Evolutionary conservation across 2,888 invertebrate genomes (phyloP), one percentile per base, ranked within the genome.

Genomic region (Acronicta alni): DNA sequence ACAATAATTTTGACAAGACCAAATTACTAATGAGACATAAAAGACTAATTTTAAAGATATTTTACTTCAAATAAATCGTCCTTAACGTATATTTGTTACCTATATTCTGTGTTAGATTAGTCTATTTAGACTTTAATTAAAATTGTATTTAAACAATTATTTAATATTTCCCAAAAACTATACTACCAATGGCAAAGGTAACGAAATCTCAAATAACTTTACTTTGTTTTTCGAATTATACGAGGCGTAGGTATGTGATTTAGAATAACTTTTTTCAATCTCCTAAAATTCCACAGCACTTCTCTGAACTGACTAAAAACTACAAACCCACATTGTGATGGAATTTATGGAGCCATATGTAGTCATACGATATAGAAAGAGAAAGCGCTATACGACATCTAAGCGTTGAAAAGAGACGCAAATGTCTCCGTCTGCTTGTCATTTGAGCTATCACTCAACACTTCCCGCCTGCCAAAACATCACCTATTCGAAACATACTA

Each of bases 1-100:
- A 43, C 49, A 51, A 58, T 66, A 52, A 51, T 54, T 54, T 26
- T 53, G 20, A 39, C 43, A 42, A 48, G 71, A 51, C 53, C 48
- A 53, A 53, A 56, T 16, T 18, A 23, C 30, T 30, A 35, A 10
- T 49, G 58, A 72, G 57, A 64, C 12, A 12, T 42, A 55, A 58
- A 62, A 59, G 71, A 74, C 74, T 65, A 57, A 57, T 65, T 48
- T 53, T 17, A 26, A 67, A 55, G 38, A 49, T 51, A 56, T 55
- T 49, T 17, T 55, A 45, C 39, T 51, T n/a, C 43, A 58, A 58
- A 57, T 49, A 47, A 41, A 51, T 47, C 52, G 16, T 52, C 37
- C 26, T 58, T 46, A 23, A 43, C 57, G 37, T 62, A 35, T 38
- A 53, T 12, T 12, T 56, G 48, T 60, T 59, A 65, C 49, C 46